Evolutionary conservation across 2,888 invertebrate genomes (phyloP).

Genomic region (Eristalinus aeneus): DNA sequence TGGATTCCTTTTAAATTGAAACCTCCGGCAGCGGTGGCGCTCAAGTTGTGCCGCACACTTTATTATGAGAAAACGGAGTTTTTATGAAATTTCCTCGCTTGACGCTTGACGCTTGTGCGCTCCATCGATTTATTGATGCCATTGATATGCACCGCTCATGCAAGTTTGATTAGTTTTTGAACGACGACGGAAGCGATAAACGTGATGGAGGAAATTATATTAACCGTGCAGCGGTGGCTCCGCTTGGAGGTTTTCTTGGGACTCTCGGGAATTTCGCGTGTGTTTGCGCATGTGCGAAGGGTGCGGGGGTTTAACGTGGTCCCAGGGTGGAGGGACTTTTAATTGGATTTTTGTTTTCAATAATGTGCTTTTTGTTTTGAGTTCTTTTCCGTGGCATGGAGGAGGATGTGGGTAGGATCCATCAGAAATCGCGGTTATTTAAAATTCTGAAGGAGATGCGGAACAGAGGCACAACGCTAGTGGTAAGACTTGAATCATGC

Average conservation of each 20-base stretch:
- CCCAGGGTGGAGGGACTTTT: no score
- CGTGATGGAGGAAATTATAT: not conserved
- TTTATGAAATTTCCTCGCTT: constrained; percentile 48
- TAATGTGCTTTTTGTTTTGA: no score
- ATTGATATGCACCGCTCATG: constrained; percentile 23
- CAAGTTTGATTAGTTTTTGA: constrained; percentile 24
- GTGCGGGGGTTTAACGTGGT: not conserved
- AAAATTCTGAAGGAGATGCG: no score
- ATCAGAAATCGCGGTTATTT: no score
- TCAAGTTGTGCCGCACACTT: constrained; percentile 20
- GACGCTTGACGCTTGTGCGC: not conserved
- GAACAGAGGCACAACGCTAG: no score
- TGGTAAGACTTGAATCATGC: no score
- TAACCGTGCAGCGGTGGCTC: not conserved
- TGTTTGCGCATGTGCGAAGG: not conserved
- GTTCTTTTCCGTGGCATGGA: no score
- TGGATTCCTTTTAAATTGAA: constrained; percentile 59
- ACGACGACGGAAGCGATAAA: not conserved
- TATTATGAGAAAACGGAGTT: constrained; percentile 26
- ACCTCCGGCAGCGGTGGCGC: constrained; percentile 30
- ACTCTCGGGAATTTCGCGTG: not conserved
- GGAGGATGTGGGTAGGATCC: no score
- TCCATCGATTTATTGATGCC: not conserved
- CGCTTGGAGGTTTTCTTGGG: not conserved
- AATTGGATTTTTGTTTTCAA: no score